Evolutionary conservation across 2,888 invertebrate genomes (phyloP), one percentile per base, ranked within the genome.

Genomic region (Eilema caniola): DNA sequence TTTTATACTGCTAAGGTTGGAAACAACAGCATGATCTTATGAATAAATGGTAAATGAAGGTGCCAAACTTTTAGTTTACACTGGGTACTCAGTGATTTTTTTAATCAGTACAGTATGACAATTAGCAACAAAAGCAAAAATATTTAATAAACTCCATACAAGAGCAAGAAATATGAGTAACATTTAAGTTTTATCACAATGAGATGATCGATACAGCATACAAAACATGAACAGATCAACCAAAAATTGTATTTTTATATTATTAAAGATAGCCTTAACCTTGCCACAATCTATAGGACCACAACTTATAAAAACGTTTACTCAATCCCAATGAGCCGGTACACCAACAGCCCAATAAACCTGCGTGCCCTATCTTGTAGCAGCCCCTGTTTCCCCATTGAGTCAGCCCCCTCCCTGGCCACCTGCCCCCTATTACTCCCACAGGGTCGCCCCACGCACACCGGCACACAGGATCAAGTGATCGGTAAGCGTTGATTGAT

Each of bases 401-500:
- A 47, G 57, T 53, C 64, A 3, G 25, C 28, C n/a, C 60, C 20
- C 53, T 12, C 66, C 70, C 8, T 64, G 5, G 28, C 16, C 63
- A 60, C 28, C 63, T 28, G 56, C 4, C 56, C 60, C 53, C 69
- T n/a, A n/a, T n/a, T n/a, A n/a, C 23, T 12, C 16, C 61, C 56
- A 10, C n/a, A 20, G 59, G 31, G 24, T 60, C 64, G 62, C 71
- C 63, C 72, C 78, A 78, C 81, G 78, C 87, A 86, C 88, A 87
- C 87, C 73, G 74, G 70, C 68, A 78, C 74, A 81, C 66, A 69
- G 86, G 87, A 88, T 87, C 88, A 87, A 85, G 87, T 88, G 89
- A 88, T 89, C 89, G 86, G 84, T 86, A 84, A 86, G 85, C 85
- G 89, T 88, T 92, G 93, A 93, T 93, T 93, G 93, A 93, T 93